Evolutionary conservation across 2,888 invertebrate species (phyloP), one percentile per base, ranked within the genome.

Genomic region (Clunio marinus): DNA sequence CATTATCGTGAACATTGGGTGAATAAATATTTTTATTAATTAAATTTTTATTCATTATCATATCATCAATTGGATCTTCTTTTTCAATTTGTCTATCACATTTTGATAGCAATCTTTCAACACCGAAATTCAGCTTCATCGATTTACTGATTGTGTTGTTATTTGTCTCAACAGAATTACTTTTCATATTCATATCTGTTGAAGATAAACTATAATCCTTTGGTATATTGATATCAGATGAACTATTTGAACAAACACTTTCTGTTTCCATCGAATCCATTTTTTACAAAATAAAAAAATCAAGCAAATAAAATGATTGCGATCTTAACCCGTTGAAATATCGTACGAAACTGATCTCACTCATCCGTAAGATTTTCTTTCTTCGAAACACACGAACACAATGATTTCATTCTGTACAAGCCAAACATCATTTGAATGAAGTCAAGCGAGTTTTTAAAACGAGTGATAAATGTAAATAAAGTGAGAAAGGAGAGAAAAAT

Each of bases 111-210:
- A 68, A 15, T 37, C 68, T 28, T 0, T 68, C 68, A 2, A 68
- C 58, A 41, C 68, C 68, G 37, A 68, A 68, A 17, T 57, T 68
- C 10, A 68, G 22, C 27, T 68, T 68, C 58, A 68, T 68, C 20
- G 66, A 66, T 55, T 28, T 66, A 32, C 66, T 66, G 8, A 46
- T 1, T 37, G 22, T 45, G 8, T 17, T 15, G 24, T 66, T 51
- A 20, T 66, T 35, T 15, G n/a, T 8, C 27, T 55, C 55, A 24
- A 15, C 15, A 10, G 17, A 13, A 20, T 57, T 55, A 67, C 66
- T 57, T 37, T 67, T 57, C 17, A 55, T 13, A 17, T 24, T 20
- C 35, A 67, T 32, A 15, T 65, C 66, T 15, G 28, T 3, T 13
- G 68, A 22, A n/a, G 68, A 41, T 41, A 58, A 58, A 63, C 63